Evolutionary conservation across 2,113 vertebrate species (phyloP), one percentile per base, ranked within the genome.

Genomic region (Psophia crepitans): DNA sequence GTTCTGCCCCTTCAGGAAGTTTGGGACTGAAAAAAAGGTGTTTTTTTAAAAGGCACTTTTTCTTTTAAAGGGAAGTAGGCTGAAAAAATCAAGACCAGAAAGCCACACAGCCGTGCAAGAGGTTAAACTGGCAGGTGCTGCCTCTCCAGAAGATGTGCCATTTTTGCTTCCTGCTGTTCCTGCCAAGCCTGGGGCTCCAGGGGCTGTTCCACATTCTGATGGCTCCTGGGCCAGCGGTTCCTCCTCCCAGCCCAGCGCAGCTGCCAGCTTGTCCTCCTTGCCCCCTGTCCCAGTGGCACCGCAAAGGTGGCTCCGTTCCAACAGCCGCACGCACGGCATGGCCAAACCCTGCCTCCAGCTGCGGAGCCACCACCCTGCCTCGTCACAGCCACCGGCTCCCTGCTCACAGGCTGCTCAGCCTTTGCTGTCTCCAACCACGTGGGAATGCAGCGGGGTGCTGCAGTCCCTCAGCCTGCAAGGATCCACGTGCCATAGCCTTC

Each of bases 201-300:
- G 21, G 8, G 3, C 48, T 68, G 19, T 6, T 77, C n/a, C 21
- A 9, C 12, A 24, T 33, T 35, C 53, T 9, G 2, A 28, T 1
- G 0, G n/a, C 27, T 43, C 27, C 57, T 51, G 0, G 0, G 26
- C 23, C 51, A 1, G 9, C 41, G 87, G 48, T 64, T 74, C 16
- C 21, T 81, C 35, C n/a, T 33, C 64, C 71, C 58, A 51, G 37
- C 76, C 37, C 39, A 43, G 48, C 1, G 0, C 30, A 77, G 51
- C 18, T 82, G 85, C 74, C 75, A 85, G 43, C 33, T 81, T 82
- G 41, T 57, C 28, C 70, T 79, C 46, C 61, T 21, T 5, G 12
- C 57, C 65, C 70, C 88, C 51, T 66, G 12, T 80, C 17, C 65
- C 18, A 2, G 17, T 20, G 33, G 32, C 44, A 35, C 6, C 5